Evolutionary conservation across 2,888 invertebrate genomes (phyloP).

Genomic region (Apamea sordens): DNA sequence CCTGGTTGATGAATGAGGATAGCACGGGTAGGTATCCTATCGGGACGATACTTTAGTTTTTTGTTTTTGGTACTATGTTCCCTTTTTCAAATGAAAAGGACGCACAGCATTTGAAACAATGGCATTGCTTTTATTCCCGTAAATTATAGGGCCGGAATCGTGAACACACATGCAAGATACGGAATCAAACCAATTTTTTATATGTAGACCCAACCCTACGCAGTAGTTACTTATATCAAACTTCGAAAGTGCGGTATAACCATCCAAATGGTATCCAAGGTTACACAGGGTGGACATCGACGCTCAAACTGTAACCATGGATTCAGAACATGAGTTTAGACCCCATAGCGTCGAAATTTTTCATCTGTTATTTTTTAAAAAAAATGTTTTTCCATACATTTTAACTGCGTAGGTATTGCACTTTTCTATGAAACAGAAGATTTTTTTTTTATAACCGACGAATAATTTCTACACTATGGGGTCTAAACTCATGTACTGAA

Average conservation of each 20-base stretch:
- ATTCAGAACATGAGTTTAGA: no score
- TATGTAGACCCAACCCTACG: not conserved
- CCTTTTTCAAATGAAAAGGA: not conserved
- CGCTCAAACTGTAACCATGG: no score
- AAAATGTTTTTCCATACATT: no score
- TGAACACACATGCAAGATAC: not conserved
- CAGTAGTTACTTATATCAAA: not conserved
- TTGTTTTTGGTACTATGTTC: not conserved
- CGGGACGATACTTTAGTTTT: conserved; percentile 17
- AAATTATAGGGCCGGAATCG: not conserved
- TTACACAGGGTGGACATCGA: no score
- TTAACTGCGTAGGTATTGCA: no score
- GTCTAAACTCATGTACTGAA: no score
- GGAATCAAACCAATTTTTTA: not conserved
- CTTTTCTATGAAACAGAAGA: no score
- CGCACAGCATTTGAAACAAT: not conserved
- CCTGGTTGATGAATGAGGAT: conserved; percentile 91
- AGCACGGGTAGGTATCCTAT: conserved; percentile 82
- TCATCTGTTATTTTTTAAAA: no score
- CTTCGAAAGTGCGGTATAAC: not conserved
- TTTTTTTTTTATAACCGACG: no score
- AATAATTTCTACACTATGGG: no score
- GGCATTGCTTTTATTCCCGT: not conserved
- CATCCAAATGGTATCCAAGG: not conserved
- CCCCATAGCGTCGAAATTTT: no score